Percentiles rank a stretch among this genome's conserved stretches.
These are phyloP conservation scores for Auanema freiburgensis DNA, from an alignment of 2,888 invertebrate species.

Conservation along the genomic window DNA sequence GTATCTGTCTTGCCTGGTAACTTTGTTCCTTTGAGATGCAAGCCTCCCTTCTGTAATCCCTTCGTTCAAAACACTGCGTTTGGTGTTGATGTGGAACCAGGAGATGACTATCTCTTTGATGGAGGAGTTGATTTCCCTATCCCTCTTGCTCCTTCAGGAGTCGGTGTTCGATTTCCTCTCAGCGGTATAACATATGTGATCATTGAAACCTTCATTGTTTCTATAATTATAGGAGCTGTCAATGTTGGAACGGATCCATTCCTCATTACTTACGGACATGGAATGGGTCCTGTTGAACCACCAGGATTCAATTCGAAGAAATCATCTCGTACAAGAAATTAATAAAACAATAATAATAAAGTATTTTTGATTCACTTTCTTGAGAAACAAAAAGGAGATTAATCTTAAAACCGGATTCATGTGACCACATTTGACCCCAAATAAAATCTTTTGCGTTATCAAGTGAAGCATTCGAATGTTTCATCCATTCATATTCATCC, in stretches of 20 bases:
- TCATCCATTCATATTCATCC: no score
- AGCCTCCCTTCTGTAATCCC: conserved; percentile 59
- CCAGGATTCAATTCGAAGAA: conserved; percentile 25
- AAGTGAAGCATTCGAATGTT: no score
- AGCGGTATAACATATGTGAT: conserved; percentile 23
- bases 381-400: no score
- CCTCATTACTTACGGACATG: conserved; percentile 55
- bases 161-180: conserved; percentile 56
- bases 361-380: no score
- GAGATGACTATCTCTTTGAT: conserved; percentile 55
- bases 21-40: conserved; percentile 54
- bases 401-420: no score
- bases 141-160: conserved; percentile 51
- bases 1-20: conserved; percentile 57
- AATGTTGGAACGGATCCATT: conserved; percentile 57
- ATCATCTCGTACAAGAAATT: no score
- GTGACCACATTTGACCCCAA: no score
- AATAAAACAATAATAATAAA: no score
- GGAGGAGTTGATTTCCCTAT: conserved; percentile 55
- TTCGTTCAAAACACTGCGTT: conserved; percentile 56
- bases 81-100: conserved; percentile 56
- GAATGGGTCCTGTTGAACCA: conserved; percentile 34
- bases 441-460: no score
- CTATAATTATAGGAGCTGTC: conserved; percentile 36
- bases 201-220: no score